Evolutionary conservation across 2,113 vertebrate genomes (phyloP).

Genomic region (Centrocercus urophasianus): DNA sequence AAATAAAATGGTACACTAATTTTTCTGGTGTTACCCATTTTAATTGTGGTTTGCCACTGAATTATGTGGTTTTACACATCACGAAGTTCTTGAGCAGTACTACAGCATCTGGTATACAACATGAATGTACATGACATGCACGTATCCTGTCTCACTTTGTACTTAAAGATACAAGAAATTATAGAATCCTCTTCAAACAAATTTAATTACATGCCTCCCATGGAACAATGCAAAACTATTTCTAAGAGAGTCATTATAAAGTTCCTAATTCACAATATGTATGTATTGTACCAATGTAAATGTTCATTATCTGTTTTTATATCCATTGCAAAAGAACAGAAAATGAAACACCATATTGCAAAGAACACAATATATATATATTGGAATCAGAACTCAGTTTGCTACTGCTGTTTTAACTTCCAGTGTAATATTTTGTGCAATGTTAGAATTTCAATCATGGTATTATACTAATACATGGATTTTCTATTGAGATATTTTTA

Average conservation of each 20-base stretch:
- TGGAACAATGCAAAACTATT: background rate
- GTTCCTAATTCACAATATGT: background rate
- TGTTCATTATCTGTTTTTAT: background rate
- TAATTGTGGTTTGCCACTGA: slow-evolving; percentile 14
- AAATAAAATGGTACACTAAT: background rate
- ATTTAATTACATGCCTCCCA: background rate
- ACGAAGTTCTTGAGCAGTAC: background rate
- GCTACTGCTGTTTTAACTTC: background rate
- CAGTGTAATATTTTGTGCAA: background rate
- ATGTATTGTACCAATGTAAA: background rate
- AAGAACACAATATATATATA: background rate
- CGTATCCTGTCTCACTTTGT: background rate
- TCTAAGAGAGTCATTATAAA: background rate
- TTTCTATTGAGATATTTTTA: slow-evolving; percentile 18
- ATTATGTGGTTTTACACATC: background rate
- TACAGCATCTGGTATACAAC: background rate
- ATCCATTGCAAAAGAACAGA: background rate
- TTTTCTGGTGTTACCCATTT: background rate
- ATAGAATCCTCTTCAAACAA: background rate
- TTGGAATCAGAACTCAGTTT: background rate
- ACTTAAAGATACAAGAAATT: background rate
- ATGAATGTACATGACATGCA: background rate
- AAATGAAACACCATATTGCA: background rate
- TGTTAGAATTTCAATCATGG: background rate
- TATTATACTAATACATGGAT: background rate